A percentile compares a stretch with the other conserved stretches of the same genome.
These are phyloP conservation scores for Eidolon helvum DNA, from an alignment of 2,113 vertebrate genomes.

Conservation along the genomic window DNA sequence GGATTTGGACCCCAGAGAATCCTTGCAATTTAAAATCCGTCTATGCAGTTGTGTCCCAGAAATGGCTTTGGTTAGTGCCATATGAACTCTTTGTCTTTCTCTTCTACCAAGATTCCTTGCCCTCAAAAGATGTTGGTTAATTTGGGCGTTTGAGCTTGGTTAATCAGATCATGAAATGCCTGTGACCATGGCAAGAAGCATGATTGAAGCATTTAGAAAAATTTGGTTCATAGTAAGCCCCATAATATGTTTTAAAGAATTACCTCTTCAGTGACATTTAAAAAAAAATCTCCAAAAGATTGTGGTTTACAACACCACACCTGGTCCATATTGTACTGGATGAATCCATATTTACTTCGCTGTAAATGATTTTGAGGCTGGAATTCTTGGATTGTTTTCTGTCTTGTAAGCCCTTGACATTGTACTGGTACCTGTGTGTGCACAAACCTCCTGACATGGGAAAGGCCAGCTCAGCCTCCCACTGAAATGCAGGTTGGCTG, in stretches of 20 bases:
- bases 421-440: constrained; percentile 79
- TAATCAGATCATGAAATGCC: constrained; percentile 37
- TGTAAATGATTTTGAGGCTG: constrained; percentile 48
- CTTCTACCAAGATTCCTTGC: background rate
- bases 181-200: background rate
- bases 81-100: background rate
- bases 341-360: constrained; percentile 61
- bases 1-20: constrained; percentile 16
- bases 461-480: constrained; percentile 72
- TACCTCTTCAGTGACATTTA: constrained; percentile 45
- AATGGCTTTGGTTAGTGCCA: background rate
- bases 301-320: constrained; percentile 41
- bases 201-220: constrained; percentile 51
- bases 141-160: background rate
- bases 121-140: background rate
- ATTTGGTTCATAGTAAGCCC: constrained; percentile 50
- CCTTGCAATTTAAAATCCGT: background rate
- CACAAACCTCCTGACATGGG: constrained; percentile 55
- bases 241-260: constrained; percentile 64
- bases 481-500: constrained; percentile 78
- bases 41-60: background rate
- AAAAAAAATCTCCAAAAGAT: background rate
- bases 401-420: constrained; percentile 78
- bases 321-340: constrained; percentile 63
- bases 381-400: constrained; percentile 79